phyloP scores from a whole-genome alignment of 2,888 invertebrate genomes.

The Conops quadrifasciatus region DNA sequence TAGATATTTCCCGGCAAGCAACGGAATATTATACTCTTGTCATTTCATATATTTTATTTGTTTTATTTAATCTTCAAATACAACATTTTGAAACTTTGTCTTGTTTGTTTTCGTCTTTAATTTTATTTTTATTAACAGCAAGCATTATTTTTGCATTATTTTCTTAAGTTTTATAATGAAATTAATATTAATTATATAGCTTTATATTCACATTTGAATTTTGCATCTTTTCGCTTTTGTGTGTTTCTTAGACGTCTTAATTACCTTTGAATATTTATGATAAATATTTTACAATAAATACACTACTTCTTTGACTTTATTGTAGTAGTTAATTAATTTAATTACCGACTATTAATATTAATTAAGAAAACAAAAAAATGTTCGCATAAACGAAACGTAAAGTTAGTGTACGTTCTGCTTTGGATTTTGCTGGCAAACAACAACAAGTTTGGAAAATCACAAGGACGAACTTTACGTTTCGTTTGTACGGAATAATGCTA shows the following conservation, averaged over 20 bases:
- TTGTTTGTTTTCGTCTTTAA: slow-evolving; percentile 24
- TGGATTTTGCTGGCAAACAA: too few species aligned
- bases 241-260: slow-evolving; percentile 16
- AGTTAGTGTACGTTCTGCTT: too few species aligned
- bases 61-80: slow-evolving; percentile 48
- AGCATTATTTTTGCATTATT: slow-evolving; percentile 43
- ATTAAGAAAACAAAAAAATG: slow-evolving; percentile 17
- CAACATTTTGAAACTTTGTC: slow-evolving; percentile 47
- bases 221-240: slow-evolving; percentile 40
- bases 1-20: too few species aligned
- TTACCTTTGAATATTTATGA: slow-evolving; percentile 5
- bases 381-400: too few species aligned
- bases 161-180: slow-evolving; percentile 28
- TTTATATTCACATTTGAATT: slow-evolving; percentile 31
- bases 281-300: not conserved
- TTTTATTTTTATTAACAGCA: slow-evolving; percentile 38
- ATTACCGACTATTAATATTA: slow-evolving; percentile 2
- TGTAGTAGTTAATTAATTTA: not conserved
- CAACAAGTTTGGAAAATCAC: too few species aligned
- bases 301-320: slow-evolving; percentile 6
- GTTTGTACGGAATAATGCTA: too few species aligned
- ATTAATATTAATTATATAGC: slow-evolving; percentile 20
- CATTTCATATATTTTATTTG: slow-evolving; percentile 29
- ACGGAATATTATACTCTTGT: not conserved
- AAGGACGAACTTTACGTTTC: too few species aligned